phyloP scores from a whole-genome alignment of 2,888 invertebrate genomes.

The Tiphia femorata region DNA sequence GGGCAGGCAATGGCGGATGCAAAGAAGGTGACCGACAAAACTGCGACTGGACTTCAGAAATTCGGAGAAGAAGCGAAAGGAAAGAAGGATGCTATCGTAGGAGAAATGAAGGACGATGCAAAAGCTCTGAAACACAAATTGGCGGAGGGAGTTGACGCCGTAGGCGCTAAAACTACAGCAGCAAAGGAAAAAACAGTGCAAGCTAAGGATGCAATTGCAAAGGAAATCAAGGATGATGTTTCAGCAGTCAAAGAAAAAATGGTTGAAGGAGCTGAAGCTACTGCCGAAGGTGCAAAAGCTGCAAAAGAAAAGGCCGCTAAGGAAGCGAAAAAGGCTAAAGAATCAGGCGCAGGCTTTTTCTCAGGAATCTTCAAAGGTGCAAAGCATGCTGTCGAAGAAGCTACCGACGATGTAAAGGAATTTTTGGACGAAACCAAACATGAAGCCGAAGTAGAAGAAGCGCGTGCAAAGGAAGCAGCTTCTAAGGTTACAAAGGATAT shows the following conservation, averaged over 20 bases:
- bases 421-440: conserved; percentile 70
- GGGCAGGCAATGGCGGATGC: background rate
- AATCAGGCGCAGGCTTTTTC: conserved; percentile 39
- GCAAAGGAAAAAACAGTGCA: conserved; percentile 28
- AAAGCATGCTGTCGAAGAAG: conserved; percentile 45
- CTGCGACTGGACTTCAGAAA: conserved; percentile 1
- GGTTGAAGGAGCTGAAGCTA: conserved; percentile 42
- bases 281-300: conserved; percentile 41
- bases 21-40: conserved; percentile 1
- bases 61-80: conserved; percentile 26
- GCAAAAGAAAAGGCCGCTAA: conserved; percentile 53
- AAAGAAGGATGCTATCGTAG: conserved; percentile 23
- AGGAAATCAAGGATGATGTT: conserved; percentile 40
- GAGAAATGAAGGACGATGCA: conserved; percentile 31
- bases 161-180: conserved; percentile 20
- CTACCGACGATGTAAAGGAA: conserved; percentile 59
- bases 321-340: conserved; percentile 41
- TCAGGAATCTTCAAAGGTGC: conserved; percentile 48
- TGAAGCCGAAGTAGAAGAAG: conserved; percentile 65
- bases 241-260: conserved; percentile 47
- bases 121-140: conserved; percentile 24
- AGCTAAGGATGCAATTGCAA: conserved; percentile 27
- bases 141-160: conserved; percentile 21
- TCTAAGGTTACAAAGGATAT: conserved; percentile 23
- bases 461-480: conserved; percentile 39